Conservation (phyloP, 2,797 vertebrate species). For the Neosalanx taihuensis region DNA sequence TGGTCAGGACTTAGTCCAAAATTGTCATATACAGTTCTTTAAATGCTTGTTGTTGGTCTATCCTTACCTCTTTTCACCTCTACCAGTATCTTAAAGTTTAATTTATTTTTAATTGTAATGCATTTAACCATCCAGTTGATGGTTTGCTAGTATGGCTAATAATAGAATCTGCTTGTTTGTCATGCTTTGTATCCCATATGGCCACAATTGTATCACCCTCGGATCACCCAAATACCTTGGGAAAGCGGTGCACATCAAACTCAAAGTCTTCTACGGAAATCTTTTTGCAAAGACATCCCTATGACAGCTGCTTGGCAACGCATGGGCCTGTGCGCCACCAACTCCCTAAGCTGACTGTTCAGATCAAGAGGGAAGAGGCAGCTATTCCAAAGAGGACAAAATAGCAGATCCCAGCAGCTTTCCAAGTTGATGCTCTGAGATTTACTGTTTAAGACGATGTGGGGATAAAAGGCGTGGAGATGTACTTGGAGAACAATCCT, state of each 20-base stretch:
- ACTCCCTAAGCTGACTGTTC: conserved; percentile 74
- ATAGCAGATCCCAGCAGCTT: conserved; percentile 73
- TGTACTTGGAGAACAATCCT: conserved; percentile 63
- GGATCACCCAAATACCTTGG: conserved; percentile 65
- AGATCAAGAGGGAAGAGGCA: conserved; percentile 72
- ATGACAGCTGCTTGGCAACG: conserved; percentile 74
- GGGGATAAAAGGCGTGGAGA: conserved; percentile 45
- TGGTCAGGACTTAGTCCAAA: conserved; percentile 22
- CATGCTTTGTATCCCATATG: conserved; percentile 9
- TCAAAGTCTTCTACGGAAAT: conserved; percentile 59
- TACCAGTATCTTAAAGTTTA: too few relatives aligned
- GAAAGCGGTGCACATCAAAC: conserved; percentile 66
- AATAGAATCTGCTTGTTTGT: neutral
- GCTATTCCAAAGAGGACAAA: conserved; percentile 73
- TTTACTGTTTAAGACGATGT: conserved; percentile 58
- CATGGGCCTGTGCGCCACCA: conserved; percentile 66
- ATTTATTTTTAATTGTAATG: too few relatives aligned
- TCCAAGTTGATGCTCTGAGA: conserved; percentile 67
- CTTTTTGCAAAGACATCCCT: conserved; percentile 70
- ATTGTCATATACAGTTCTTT: neutral
- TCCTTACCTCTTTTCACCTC: neutral
- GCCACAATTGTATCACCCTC: conserved; percentile 61
- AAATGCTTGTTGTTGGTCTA: neutral
- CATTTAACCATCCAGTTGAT: neutral
- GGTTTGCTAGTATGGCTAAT: neutral